Base-by-base conservation (phyloP, 2,888 invertebrate genomes). In the Caenorhabditis macrosperma region DNA sequence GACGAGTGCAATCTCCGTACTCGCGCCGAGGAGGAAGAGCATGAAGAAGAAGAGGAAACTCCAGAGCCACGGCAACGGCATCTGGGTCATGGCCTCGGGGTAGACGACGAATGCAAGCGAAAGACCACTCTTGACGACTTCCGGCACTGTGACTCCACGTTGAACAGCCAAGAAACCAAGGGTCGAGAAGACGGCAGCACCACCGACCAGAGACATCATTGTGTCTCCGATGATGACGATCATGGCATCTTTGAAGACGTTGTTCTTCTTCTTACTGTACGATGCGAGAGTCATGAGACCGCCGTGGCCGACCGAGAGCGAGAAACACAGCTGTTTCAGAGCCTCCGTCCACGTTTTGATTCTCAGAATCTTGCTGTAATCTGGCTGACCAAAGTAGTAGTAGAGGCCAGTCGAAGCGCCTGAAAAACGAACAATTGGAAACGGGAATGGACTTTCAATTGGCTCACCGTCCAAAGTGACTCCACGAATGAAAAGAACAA, bases 51-150 rank as follows among this genome's bases (percentile, higher is more conserved):
- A 91, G 2, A 91, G 82, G 10, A 90, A 85, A 5, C 89, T 84
- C 91, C 91, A 91, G 4, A 91, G 83, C 82, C 89, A 89, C 9
- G 91, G 89, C 28, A 88, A 28, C 1, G 90, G 89, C 85, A 91
- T 87, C 57, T 89, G 83, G 22, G 88, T 82, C 57, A 91, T 85
- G 5, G 91, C 91, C 72, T 91, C 91, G 17, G 89, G 88, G 54
- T 91, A 91, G 15, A 89, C 91, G 30, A 91, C 88, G 82, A 91
- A 91, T 5, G 91, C 91, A 54, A 91, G 85, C 41, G 91, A 89
- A 28, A 91, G 91, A 30, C 92, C 84, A 24, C 44, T 54, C 20
- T 63, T 10, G n/a, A 87, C 74, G 22, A 86, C 82, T 15, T 84
- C 76, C 0, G 55, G 17, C 4, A 87, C 69, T 0, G 30, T 2